Evolutionary conservation across 2,888 invertebrate genomes (phyloP), one percentile per base, ranked within the genome.

Genomic region (Drosophila suboccidentalis): DNA sequence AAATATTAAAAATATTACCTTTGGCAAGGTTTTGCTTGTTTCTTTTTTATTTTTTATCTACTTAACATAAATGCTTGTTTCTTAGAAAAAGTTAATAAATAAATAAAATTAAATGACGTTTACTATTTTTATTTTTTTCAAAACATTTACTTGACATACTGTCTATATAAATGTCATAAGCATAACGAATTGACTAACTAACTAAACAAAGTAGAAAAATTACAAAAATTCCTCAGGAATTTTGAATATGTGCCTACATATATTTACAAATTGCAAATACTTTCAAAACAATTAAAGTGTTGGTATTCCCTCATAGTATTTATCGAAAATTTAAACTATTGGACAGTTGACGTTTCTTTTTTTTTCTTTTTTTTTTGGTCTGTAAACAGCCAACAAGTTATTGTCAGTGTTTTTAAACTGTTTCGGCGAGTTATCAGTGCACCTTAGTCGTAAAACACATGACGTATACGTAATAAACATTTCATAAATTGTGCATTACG

Each of bases 401-500:
- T 32, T 50, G 36, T 51, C 36, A 32, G 29, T 59, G 60, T 34
- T 15, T 47, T 34, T 49, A 49, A 15, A 54, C 36, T 55, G 41
- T 22, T 49, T 41, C n/a, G 8, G 32, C 11, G n/a, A 13, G 53
- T 50, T 69, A 50, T 55, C 59, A 54, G 53, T 54, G 36, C 47
- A 46, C 15, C 34, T 38, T 9, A 3, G 8, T 22, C 39, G 19
- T 60, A 34, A 55, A 61, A 63, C 72, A 80, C 80, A 69, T 60
- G 71, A 69, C 80, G 83, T 76, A 80, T 73, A 65, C 73, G 73
- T 69, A 71, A 82, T 73, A 61, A 47, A 67, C 29, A 59, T 19
- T 51, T 50, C 60, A 34, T 26, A 71, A 61, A 64, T 49, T 65
- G 38, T 71, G 50, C 61, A 77, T 77, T 80, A 77, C 81, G 78